phyloP scores from a whole-genome alignment of 2,113 vertebrate genomes.

The Microtus pennsylvanicus region DNA sequence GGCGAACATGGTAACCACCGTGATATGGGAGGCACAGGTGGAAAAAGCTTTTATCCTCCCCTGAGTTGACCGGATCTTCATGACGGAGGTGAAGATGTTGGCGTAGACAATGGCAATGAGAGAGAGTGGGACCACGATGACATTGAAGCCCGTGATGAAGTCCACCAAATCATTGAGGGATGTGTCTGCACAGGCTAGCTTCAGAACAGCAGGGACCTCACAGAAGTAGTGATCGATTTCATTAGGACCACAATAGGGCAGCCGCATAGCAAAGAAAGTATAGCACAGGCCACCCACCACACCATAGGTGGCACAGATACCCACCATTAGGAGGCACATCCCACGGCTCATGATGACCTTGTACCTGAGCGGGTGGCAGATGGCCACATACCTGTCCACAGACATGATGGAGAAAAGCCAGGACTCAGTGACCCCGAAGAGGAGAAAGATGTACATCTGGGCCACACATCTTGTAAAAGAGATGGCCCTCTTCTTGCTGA shows the following conservation, averaged over 20 bases:
- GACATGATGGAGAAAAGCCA: slow-evolving; percentile 73
- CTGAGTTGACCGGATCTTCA: slow-evolving; percentile 66
- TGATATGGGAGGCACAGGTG: slow-evolving; percentile 73
- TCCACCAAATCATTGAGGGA: slow-evolving; percentile 70
- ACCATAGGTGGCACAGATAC: slow-evolving; percentile 55
- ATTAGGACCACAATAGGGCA: slow-evolving; percentile 70
- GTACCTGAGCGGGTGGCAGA: slow-evolving; percentile 72
- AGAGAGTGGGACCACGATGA: slow-evolving; percentile 70
- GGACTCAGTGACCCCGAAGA: slow-evolving; percentile 69
- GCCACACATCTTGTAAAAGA: slow-evolving; percentile 53
- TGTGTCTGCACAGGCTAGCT: slow-evolving; percentile 72
- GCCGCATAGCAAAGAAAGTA: slow-evolving; percentile 64
- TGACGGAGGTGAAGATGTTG: slow-evolving; percentile 68
- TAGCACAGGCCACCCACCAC: slow-evolving; percentile 49
- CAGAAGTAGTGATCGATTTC: slow-evolving; percentile 74
- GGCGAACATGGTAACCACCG: slow-evolving; percentile 65
- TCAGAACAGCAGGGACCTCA: slow-evolving; percentile 64
- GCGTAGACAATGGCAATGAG: slow-evolving; percentile 45
- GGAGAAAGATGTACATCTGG: slow-evolving; percentile 79
- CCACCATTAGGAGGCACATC: slow-evolving; percentile 54
- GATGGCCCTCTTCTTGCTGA: slow-evolving; percentile 61
- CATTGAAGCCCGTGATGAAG: slow-evolving; percentile 71
- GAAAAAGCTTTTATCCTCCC: slow-evolving; percentile 68
- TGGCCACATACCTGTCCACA: slow-evolving; percentile 59
- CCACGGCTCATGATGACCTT: slow-evolving; percentile 60